phyloP scores from a whole-genome alignment of 2,888 invertebrate genomes.

The Schizotus pectinicornis region DNA sequence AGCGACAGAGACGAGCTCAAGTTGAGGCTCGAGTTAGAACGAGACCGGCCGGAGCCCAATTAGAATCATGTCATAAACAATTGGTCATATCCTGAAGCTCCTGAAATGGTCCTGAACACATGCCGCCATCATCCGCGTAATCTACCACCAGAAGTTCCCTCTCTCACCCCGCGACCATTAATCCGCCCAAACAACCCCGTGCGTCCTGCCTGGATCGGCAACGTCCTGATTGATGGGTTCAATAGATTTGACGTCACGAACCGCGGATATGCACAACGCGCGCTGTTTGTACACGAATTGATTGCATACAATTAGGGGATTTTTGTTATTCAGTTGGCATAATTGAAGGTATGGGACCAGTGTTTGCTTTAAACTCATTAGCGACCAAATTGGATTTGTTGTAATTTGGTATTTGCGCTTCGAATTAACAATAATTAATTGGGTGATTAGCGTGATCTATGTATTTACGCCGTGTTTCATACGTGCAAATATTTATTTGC shows the following conservation, averaged over 20 bases:
- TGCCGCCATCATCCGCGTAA: constrained; percentile 38
- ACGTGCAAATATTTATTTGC: constrained; percentile 38
- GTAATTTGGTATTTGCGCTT: constrained; percentile 57
- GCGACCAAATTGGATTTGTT: constrained; percentile 56
- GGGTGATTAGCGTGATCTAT: constrained; percentile 57
- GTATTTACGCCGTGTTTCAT: constrained; percentile 41
- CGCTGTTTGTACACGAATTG: constrained; percentile 40
- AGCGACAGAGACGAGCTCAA: constrained; percentile 33
- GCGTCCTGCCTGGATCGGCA: neutral
- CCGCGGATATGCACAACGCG: constrained; percentile 42
- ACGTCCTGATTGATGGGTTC: constrained; percentile 32
- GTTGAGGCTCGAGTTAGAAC: constrained; percentile 29
- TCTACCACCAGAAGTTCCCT: neutral
- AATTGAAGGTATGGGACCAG: constrained; percentile 44
- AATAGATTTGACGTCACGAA: constrained; percentile 38
- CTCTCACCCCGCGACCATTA: neutral
- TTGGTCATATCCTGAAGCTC: constrained; percentile 54
- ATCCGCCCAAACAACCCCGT: neutral
- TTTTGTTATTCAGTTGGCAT: constrained; percentile 45
- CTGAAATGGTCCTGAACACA: constrained; percentile 51
- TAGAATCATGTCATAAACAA: constrained; percentile 57
- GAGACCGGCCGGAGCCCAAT: constrained; percentile 45
- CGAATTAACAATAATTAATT: constrained; percentile 59
- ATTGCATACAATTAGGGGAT: constrained; percentile 52
- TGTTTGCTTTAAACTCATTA: constrained; percentile 58